A percentile compares a stretch with the other conserved stretches of the same genome.
These are phyloP conservation scores for Mimumesa dahlbomi DNA, from an alignment of 2,888 invertebrate species.

Conservation along the genomic window DNA sequence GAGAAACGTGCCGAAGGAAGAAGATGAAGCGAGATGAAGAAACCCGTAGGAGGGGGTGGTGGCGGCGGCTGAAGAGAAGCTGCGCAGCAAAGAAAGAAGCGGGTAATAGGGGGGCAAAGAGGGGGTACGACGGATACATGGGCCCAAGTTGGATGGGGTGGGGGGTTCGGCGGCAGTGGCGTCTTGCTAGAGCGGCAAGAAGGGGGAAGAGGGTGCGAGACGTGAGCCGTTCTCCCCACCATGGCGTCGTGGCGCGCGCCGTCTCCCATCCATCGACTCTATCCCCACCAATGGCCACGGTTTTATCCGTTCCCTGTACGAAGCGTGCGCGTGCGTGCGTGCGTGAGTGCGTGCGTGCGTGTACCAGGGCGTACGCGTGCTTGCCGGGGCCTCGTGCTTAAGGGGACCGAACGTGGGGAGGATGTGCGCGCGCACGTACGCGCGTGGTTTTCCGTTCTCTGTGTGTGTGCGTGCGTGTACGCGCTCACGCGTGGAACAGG, in stretches of 20 bases:
- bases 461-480: constrained; percentile 41
- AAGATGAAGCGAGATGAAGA: constrained; percentile 23
- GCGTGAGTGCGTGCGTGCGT: constrained; percentile 48
- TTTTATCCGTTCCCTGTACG: constrained; percentile 51
- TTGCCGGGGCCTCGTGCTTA: constrained; percentile 58
- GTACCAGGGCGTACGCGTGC: constrained; percentile 63
- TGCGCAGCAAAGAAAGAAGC: constrained; percentile 43
- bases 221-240: constrained; percentile 78
- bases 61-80: constrained; percentile 54
- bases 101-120: constrained; percentile 37
- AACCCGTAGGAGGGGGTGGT: constrained; percentile 41
- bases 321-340: constrained; percentile 48
- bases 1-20: constrained; percentile 21
- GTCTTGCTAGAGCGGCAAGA: constrained; percentile 47
- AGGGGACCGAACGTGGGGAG: constrained; percentile 46
- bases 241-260: constrained; percentile 76
- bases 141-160: constrained; percentile 49
- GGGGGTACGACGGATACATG: constrained; percentile 46
- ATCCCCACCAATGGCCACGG: constrained; percentile 37
- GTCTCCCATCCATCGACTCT: constrained; percentile 66
- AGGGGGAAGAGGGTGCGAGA: constrained; percentile 70
- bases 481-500: constrained; percentile 68
- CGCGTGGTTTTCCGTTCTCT: constrained; percentile 32
- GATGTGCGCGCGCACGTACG: constrained; percentile 33
- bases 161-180: constrained; percentile 42